Base-by-base conservation (phyloP, 2,113 vertebrate species). In the Hyaena hyaena region DNA sequence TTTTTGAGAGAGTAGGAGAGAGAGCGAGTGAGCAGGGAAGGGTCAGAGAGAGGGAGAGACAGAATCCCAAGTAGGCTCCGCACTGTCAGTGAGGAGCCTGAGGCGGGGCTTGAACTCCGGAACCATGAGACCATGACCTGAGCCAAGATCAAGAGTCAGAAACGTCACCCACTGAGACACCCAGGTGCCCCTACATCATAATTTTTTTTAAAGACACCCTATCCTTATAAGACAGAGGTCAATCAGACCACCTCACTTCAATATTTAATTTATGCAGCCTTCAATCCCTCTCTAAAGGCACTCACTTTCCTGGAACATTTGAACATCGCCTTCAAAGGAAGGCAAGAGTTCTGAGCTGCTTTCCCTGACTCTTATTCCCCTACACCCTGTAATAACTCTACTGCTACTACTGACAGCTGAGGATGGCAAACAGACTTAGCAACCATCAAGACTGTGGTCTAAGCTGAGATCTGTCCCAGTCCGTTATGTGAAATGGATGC, bases 231-330 rank as follows among this genome's bases (percentile, higher is more conserved):
- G 55, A 69, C 65, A 95, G 28, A 28, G 53, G 69, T 84, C 26
- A 80, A n/a, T 90, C 63, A 95, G 26, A 61, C 45, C 10, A 89
- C 66, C 88, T 88, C 61, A 65, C 21, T 71, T 94, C n/a, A 79
- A 81, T 48, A 85, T 50, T 80, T 88, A 83, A 76, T 19, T 74
- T 35, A 84, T 31, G 43, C 43, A 93, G n/a, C 45, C 33, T 68
- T 90, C 39, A 48, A 9, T 35, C 5, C 88, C 77, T 83, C 43
- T 74, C 65, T 84, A 84, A 88, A 94, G 84, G 28, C 61, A 53
- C 33, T 91, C 39, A 79, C 11, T 76, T 95, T 48, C 43, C 82
- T 35, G 26, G 58, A 96, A 81, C 33, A 76, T 71, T 58, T 89
- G 81, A 80, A n/a, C 43, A 80, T 79, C 55, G 74, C 16, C 53